Conservation (phyloP, 2,888 invertebrate genomes). For the Apotomis turbidana region DNA sequence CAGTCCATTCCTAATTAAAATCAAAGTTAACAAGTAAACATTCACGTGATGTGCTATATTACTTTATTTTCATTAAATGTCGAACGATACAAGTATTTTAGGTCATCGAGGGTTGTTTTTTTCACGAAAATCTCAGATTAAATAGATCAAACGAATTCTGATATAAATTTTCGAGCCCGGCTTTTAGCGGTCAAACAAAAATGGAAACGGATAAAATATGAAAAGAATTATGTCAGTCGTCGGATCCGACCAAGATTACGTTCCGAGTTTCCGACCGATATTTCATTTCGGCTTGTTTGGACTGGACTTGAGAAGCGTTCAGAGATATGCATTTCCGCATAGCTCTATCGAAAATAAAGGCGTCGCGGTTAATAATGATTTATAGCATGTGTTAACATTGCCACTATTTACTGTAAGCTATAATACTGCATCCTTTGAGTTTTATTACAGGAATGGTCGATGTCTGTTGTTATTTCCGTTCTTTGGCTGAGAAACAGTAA, state of each 20-base stretch:
- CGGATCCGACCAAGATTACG: conserved; percentile 56
- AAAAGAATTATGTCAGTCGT: conserved; percentile 58
- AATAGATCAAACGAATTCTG: conserved; percentile 22
- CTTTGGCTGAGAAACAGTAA: conserved; percentile 27
- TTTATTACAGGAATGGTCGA: conserved; percentile 36
- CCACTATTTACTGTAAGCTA: conserved; percentile 38
- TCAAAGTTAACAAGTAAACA: too few species aligned
- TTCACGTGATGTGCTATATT: too few species aligned
- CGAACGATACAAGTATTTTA: background rate
- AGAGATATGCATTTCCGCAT: conserved; percentile 62
- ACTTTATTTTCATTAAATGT: too few species aligned
- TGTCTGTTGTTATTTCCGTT: conserved; percentile 39
- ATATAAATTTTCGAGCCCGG: background rate
- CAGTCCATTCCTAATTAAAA: too few species aligned
- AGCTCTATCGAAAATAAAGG: conserved; percentile 38
- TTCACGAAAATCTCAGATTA: background rate
- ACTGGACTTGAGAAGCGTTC: conserved; percentile 42
- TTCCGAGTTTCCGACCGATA: conserved; percentile 52
- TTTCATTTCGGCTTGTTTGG: conserved; percentile 64
- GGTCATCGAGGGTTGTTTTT: background rate
- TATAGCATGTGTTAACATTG: conserved; percentile 54
- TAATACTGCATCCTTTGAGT: conserved; percentile 35
- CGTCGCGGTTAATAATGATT: conserved; percentile 51
- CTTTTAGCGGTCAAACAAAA: conserved; percentile 55
- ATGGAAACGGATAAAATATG: conserved; percentile 65